phyloP scores from a whole-genome alignment of 2,797 vertebrate species.

The Acanthurus leucopareius region DNA sequence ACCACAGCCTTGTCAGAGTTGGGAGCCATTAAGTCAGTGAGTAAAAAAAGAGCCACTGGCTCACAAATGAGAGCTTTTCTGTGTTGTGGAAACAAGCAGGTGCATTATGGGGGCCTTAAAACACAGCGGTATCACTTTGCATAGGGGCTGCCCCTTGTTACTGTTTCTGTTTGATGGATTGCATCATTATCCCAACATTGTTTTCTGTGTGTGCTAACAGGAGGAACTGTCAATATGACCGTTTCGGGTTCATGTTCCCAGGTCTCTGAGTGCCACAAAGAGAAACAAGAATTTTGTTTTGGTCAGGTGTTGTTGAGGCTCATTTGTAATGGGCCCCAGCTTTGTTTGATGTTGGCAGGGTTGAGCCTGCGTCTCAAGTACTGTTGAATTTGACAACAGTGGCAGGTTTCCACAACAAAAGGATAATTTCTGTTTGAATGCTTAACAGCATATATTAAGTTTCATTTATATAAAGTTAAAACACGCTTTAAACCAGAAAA shows the following conservation, averaged over 20 bases:
- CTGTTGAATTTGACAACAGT: constrained; percentile 62
- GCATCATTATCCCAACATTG: constrained; percentile 70
- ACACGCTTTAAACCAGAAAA: not conserved
- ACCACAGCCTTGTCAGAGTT: constrained; percentile 18
- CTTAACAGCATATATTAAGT: constrained; percentile 18
- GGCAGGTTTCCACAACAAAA: constrained; percentile 41
- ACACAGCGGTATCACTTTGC: constrained; percentile 71
- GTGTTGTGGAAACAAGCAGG: constrained; percentile 77
- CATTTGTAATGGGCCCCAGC: constrained; percentile 57
- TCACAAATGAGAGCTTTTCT: constrained; percentile 43
- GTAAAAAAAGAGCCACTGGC: constrained; percentile 31
- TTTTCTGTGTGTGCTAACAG: constrained; percentile 67
- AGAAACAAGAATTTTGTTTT: constrained; percentile 60
- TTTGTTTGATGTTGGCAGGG: constrained; percentile 70
- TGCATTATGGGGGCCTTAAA: constrained; percentile 57
- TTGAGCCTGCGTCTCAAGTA: constrained; percentile 28
- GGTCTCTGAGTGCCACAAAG: constrained; percentile 46
- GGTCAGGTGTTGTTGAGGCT: constrained; percentile 52
- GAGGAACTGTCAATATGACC: constrained; percentile 69
- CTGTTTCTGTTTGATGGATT: constrained; percentile 68
- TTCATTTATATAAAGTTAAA: constrained; percentile 4
- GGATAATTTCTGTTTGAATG: constrained; percentile 32
- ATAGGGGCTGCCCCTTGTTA: constrained; percentile 70
- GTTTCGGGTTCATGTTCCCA: constrained; percentile 69
- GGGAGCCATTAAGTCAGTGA: constrained; percentile 19